These are phyloP conservation scores for Podarcis siculus DNA, from an alignment of 2,797 vertebrate genomes.

Conservation along the genomic window DNA sequence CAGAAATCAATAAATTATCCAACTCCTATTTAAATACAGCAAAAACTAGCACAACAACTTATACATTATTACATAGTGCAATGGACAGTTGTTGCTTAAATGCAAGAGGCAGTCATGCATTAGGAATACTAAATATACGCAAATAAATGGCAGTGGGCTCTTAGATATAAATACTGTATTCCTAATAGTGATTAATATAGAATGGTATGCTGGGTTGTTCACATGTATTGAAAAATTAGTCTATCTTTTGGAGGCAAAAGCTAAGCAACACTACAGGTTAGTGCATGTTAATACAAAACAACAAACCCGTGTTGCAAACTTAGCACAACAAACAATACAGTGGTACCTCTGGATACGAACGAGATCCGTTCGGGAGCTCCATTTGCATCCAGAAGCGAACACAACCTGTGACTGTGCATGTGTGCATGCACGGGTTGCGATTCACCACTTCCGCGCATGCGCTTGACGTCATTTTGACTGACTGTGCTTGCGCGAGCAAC, in stretches of 20 bases:
- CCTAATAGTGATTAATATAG: neutral
- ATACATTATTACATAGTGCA: conserved; percentile 9
- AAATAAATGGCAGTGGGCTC: neutral
- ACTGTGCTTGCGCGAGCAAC: too few species aligned
- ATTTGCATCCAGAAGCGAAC: too few species aligned
- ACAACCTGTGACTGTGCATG: too few species aligned
- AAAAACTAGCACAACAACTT: conserved; percentile 18
- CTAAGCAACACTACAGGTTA: neutral
- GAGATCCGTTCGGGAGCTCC: too few species aligned
- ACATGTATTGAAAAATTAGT: neutral
- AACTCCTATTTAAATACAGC: conserved; percentile 24
- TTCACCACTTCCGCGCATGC: too few species aligned
- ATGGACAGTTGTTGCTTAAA: conserved; percentile 19
- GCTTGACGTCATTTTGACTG: too few species aligned
- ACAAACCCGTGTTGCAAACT: too few species aligned
- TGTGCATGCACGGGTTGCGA: too few species aligned
- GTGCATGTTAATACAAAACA: too few species aligned
- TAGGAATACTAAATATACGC: neutral
- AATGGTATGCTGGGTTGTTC: neutral
- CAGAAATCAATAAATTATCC: conserved; percentile 39
- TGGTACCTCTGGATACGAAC: too few species aligned
- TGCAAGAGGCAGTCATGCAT: neutral
- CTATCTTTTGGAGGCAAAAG: neutral
- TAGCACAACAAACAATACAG: too few species aligned
- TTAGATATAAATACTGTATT: conserved; percentile 6